phyloP scores from a whole-genome alignment of 2,113 vertebrate genomes.

The Entomyzon cyanotis region DNA sequence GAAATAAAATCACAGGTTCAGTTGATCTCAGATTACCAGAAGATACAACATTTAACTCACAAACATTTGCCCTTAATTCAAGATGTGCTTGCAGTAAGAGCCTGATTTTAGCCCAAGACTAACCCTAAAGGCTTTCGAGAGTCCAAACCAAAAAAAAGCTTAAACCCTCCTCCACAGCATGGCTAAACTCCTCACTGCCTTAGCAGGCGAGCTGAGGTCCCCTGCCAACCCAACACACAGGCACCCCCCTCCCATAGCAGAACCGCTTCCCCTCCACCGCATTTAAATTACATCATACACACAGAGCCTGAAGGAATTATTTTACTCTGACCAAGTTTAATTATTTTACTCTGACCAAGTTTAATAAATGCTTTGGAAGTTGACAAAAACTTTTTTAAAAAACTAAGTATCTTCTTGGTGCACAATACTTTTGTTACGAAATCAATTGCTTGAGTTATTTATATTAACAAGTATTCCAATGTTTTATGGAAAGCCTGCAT shows the following conservation, averaged over 20 bases:
- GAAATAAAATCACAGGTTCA: neutral
- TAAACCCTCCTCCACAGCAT: too few species aligned
- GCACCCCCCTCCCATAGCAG: accelerated
- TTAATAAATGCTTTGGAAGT: neutral
- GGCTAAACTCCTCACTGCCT: neutral
- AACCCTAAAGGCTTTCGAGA: neutral
- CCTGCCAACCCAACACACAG: neutral
- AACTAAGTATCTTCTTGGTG: accelerated
- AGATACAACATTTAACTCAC: accelerated
- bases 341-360: neutral
- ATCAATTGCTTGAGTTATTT: neutral
- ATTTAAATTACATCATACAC: neutral
- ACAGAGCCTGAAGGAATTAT: neutral
- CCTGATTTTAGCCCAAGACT: neutral
- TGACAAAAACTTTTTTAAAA: neutral
- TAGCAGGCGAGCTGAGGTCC: neutral
- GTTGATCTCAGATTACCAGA: neutral
- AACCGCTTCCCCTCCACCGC: neutral
- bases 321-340: neutral
- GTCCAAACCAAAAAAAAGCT: neutral
- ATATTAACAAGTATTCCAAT: neutral
- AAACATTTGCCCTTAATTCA: neutral
- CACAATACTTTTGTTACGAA: neutral
- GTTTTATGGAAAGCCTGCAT: neutral
- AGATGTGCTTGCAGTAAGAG: neutral